Evolutionary conservation across 1,140 invertebrate genomes (phyloP).

Genomic region (Ctenoplectra terminalis): DNA sequence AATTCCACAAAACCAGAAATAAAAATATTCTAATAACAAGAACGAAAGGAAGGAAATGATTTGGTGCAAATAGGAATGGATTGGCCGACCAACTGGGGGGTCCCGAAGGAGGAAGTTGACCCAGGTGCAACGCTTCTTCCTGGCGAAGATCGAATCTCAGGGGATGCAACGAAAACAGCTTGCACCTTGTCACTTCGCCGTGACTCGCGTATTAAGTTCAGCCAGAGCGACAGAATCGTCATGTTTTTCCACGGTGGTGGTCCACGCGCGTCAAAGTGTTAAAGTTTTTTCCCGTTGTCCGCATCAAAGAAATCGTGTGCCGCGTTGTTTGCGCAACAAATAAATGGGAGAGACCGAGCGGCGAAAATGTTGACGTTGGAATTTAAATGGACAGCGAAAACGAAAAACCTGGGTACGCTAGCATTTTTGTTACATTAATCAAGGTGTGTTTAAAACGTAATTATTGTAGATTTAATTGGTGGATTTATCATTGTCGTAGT

Average conservation of each 20-base stretch:
- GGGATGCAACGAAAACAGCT: slow-evolving; percentile 69
- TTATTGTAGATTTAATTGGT: too few relatives aligned
- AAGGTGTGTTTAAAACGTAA: too few relatives aligned
- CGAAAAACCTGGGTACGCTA: too few relatives aligned
- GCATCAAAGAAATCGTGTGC: slow-evolving; percentile 34
- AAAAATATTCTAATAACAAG: neutral
- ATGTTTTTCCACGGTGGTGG: slow-evolving; percentile 72
- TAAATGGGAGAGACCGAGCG: neutral
- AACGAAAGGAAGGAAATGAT: slow-evolving; percentile 4
- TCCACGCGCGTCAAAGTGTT: slow-evolving; percentile 66
- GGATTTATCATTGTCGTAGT: too few relatives aligned
- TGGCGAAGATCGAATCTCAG: slow-evolving; percentile 67
- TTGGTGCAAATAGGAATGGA: slow-evolving; percentile 58
- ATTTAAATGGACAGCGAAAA: neutral
- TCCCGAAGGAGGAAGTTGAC: slow-evolving; percentile 79
- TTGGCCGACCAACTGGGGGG: slow-evolving; percentile 72
- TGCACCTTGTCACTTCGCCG: slow-evolving; percentile 64
- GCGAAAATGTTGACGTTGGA: neutral
- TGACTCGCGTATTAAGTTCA: slow-evolving; percentile 67
- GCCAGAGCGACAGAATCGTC: slow-evolving; percentile 42
- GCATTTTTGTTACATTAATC: neutral
- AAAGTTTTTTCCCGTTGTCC: slow-evolving; percentile 18
- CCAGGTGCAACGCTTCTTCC: slow-evolving; percentile 77
- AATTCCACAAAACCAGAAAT: too few relatives aligned
- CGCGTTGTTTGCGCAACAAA: slow-evolving; percentile 36